Evolutionary conservation across 2,888 invertebrate species (phyloP), one percentile per base, ranked within the genome.

Genomic region (Phragmatobia fuliginosa): DNA sequence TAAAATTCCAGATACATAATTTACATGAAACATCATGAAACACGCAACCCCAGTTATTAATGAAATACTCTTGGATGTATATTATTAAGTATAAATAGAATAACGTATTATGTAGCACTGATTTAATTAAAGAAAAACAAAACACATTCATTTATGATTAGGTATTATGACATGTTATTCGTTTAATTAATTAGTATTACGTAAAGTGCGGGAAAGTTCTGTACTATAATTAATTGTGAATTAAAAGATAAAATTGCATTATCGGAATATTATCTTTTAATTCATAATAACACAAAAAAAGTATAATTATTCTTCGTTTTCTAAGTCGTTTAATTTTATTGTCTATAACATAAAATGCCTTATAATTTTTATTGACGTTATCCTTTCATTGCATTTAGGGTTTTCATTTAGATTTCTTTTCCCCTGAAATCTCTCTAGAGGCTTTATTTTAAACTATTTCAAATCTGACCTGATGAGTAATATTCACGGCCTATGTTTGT

Each of bases 171-270:
- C 71, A 71, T 69, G 60, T 58, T 69, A 67, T 67, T 72, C 58
- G 67, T 70, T 49, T 65, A 71, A 79, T 79, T 76, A 78, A 79
- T 79, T 72, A 78, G 60, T 72, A 80, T 72, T 32, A 59, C 52
- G 18, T 2, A 41, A 16, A 65, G 70, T 68, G 11, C 33, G 69
- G 67, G 72, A 62, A 71, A 16, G 31, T 31, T 59, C 72, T 71
- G 65, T 67, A 67, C 58, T 60, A 61, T 62, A 61, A 81, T 80
- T 65, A 72, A 72, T 78, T 49, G 41, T 41, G 63, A 61, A 25
- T 52, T 32, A 52, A 33, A 33, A 62, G 25, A 28, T 21, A 28
- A 63, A 25, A 14, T 63, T 28, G 38, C 38, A 16, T n/a, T n/a
- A n/a, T n/a, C n/a, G n/a, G n/a, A n/a, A n/a, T n/a, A n/a, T n/a